Base-by-base conservation (phyloP, 2,888 invertebrate species). In the Polydrusus cervinus region DNA sequence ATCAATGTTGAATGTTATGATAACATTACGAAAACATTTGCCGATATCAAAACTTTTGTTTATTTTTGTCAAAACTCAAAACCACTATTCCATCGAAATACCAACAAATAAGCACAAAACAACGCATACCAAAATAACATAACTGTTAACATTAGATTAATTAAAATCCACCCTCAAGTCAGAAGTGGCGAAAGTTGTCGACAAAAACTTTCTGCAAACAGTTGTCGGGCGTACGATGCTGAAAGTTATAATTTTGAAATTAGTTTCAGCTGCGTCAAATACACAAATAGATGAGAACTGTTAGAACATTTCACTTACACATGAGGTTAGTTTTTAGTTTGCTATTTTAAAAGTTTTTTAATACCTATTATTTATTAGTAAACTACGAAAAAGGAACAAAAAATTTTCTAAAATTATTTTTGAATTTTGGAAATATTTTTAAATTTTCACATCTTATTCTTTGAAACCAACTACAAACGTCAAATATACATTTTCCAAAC, bases 171-270 rank as follows among this genome's bases (percentile, higher is more conserved):
- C 45, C 74, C 68, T 38, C 34, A 68, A 51, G 74, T 67, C 34
- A 43, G 43, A 60, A 69, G 69, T 69, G 57, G 60, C 43, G 18
- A 68, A 60, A 74, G 67, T 68, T 45, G 62, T 20, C 18, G 47
- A 57, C 74, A 68, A 74, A 68, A 74, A 74, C 68, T 74, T 74
- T 74, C 61, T 34, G 53, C 53, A 68, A 62, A 74, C 60, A 74
- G 62, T 74, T 74, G 74, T 73, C 49, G 73, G 49, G 68, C 55
- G 38, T 34, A 61, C 45, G 68, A 62, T 60, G 68, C 49, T 53
- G 16, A 71, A 71, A 74, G 74, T 74, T 74, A 62, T 68, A 67
- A 62, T 71, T 68, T 62, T 38, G 62, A 74, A 74, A 74, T 74
- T 61, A 68, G 45, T 74, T 74, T 67, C 68, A 55, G 47, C 60